phyloP scores from a whole-genome alignment of 2,113 vertebrate genomes.

The Pedetes capensis region DNA sequence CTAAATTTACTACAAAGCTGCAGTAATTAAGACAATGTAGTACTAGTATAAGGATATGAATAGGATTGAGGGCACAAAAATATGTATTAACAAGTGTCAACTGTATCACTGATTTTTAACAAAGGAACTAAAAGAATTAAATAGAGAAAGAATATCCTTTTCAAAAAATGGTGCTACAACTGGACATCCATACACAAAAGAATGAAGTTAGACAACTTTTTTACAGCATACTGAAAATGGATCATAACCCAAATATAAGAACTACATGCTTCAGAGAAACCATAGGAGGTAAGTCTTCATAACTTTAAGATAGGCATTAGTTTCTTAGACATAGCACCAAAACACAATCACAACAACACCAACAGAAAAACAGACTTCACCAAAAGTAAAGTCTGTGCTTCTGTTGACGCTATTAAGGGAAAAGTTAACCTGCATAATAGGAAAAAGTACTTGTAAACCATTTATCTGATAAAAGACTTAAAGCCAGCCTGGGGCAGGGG shows the following conservation, averaged over 20 bases:
- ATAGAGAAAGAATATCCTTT: neutral
- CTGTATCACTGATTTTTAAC: neutral
- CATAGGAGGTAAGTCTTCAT: neutral
- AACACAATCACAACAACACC: slow-evolving; percentile 2
- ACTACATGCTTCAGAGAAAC: neutral
- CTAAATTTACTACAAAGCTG: slow-evolving; percentile 28
- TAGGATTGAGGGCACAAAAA: slow-evolving; percentile 13
- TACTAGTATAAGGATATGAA: neutral
- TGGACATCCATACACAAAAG: neutral
- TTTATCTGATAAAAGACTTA: neutral
- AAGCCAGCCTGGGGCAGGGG: no score
- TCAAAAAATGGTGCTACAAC: slow-evolving; percentile 7
- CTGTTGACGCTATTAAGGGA: neutral
- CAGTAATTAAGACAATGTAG: neutral
- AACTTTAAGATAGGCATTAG: neutral
- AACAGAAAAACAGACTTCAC: neutral
- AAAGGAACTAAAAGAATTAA: slow-evolving; percentile 30
- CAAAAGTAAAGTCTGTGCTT: slow-evolving; percentile 32
- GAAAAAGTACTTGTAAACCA: neutral
- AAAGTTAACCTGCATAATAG: neutral
- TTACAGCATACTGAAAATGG: slow-evolving; percentile 2
- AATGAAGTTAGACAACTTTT: neutral
- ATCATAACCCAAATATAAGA: neutral
- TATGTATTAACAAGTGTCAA: slow-evolving; percentile 16
- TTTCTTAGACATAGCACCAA: slow-evolving; percentile 8